Conservation (phyloP, 2,113 vertebrate species). For the Catharus minimus region DNA sequence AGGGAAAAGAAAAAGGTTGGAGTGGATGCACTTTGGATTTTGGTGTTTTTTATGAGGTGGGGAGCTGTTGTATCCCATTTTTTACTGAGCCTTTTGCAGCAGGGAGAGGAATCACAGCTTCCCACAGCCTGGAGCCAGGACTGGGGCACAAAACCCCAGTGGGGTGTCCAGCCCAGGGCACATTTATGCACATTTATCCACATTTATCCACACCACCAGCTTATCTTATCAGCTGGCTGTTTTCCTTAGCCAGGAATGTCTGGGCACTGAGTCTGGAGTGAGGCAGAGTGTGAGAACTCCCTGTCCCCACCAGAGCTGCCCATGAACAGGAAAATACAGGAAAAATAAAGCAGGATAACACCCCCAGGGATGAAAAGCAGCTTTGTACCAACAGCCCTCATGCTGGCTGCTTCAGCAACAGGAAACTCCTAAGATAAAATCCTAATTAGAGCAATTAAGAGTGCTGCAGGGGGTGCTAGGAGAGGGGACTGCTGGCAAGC, state of each 20-base stretch:
- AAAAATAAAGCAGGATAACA: neutral
- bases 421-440: neutral
- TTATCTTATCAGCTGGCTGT: neutral
- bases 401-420: neutral
- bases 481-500: neutral
- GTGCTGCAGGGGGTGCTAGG: neutral
- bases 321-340: neutral
- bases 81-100: neutral
- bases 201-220: neutral
- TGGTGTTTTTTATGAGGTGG: neutral
- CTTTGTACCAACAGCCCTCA: neutral
- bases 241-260: neutral
- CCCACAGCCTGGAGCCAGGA: neutral
- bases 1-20: neutral
- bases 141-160: accelerated
- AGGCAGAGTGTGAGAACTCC: neutral
- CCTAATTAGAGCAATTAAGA: conserved; percentile 46
- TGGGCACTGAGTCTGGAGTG: neutral
- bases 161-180: accelerated
- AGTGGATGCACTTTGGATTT: neutral
- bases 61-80: neutral
- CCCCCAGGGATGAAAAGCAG: neutral
- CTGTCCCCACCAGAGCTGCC: neutral
- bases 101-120: neutral
- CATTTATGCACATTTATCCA: neutral